These are phyloP conservation scores for Ctena decussata DNA, from an alignment of 2,888 invertebrate genomes.

Conservation along the genomic window DNA sequence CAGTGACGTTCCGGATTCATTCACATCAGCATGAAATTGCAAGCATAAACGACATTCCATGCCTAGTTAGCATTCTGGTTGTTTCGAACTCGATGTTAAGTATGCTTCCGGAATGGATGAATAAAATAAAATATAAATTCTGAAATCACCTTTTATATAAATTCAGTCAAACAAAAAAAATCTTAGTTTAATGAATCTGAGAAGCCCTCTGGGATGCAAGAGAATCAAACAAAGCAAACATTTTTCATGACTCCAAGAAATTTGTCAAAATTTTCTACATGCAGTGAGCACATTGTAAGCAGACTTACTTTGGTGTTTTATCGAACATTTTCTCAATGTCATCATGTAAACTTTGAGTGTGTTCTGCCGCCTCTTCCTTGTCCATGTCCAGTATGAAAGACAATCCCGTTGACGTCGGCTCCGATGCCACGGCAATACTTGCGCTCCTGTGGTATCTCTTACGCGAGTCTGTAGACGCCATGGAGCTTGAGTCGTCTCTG, in stretches of 20 bases:
- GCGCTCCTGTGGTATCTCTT: constrained; percentile 35
- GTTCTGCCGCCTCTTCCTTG: constrained; percentile 46
- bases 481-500: background rate
- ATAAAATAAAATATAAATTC: too few species aligned
- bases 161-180: too few species aligned
- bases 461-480: background rate
- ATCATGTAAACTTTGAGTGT: constrained; percentile 51
- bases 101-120: too few species aligned
- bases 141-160: too few species aligned
- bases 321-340: constrained; percentile 68
- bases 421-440: constrained; percentile 49
- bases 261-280: background rate
- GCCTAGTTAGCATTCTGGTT: too few species aligned
- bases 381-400: constrained; percentile 64
- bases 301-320: constrained; percentile 38
- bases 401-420: constrained; percentile 50
- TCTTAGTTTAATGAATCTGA: too few species aligned
- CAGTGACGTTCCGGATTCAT: too few species aligned
- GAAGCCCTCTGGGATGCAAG: too few species aligned
- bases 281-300: too few species aligned
- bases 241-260: background rate
- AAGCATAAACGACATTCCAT: too few species aligned
- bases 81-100: too few species aligned
- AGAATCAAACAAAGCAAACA: background rate
- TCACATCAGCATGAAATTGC: too few species aligned